A percentile compares a stretch with the other conserved stretches of the same genome.
These are phyloP conservation scores for Ivindomyrus marchei DNA, from an alignment of 2,113 vertebrate genomes.

Conservation along the genomic window DNA sequence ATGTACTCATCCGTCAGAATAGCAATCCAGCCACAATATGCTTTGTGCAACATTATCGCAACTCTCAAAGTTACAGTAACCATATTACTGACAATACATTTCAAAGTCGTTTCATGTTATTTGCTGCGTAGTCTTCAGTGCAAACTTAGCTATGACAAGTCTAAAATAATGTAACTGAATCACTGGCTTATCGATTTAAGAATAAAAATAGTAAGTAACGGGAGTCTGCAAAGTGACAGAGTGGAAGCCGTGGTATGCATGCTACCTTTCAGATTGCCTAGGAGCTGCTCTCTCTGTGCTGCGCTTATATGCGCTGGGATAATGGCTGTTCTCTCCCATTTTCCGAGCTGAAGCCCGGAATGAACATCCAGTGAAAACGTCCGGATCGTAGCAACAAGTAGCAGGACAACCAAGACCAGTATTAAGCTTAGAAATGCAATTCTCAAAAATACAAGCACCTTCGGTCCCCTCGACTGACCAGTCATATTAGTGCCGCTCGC, in stretches of 20 bases:
- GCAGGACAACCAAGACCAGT: constrained; percentile 25
- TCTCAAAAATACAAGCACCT: constrained; percentile 36
- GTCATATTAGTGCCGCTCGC: constrained; percentile 38
- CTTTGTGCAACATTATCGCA: not conserved
- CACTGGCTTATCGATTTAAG: not conserved
- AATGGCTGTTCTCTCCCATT: constrained; percentile 44
- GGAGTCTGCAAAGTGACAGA: not conserved
- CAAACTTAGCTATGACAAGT: not conserved
- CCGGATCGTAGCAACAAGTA: constrained; percentile 42
- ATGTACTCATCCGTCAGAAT: not conserved
- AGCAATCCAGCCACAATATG: not conserved
- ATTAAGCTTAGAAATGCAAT: constrained; percentile 27
- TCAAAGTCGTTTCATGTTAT: not conserved
- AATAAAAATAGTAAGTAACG: not conserved
- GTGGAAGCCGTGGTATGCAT: not conserved
- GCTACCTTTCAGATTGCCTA: constrained; percentile 55
- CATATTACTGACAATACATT: not conserved
- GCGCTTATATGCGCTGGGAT: constrained; percentile 41
- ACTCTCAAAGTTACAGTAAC: not conserved
- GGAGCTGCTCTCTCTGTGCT: constrained; percentile 36
- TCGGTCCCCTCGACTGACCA: constrained; percentile 5
- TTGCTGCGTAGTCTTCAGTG: not conserved
- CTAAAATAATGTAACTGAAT: not conserved
- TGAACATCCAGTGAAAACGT: constrained; percentile 55
- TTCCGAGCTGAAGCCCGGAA: constrained; percentile 49